Base-by-base conservation (phyloP, 2,888 invertebrate genomes). In the Ophioninae sp. region DNA sequence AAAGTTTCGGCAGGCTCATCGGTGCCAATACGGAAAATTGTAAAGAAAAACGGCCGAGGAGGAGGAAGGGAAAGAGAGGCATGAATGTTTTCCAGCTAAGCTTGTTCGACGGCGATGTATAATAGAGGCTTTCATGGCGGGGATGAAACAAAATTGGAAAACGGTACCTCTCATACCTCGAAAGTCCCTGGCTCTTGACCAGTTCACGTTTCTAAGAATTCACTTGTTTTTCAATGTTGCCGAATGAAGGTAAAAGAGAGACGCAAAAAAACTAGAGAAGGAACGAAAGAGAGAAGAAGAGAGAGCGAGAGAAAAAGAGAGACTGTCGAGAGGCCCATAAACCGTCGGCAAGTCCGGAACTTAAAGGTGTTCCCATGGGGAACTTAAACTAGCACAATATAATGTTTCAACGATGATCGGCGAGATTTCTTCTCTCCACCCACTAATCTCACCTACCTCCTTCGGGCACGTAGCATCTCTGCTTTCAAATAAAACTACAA, bases 221-320 rank as follows among this genome's bases (percentile, higher is more conserved):
- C 39, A 78, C 86, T 88, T 90, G 86, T 90, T 89, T 89, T 87
- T 82, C 83, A 86, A 81, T 82, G 80, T 86, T 81, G 86, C 73
- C 83, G 65, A 13, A 51, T 6, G 51, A 13, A 51, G 6, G 5
- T 17, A 17, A 0, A 2, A 51, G 0, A 17, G 3, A 51, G 17
- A 13, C 5, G 5, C 5, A 51, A 5, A 0, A 13, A 13, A 51
- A 51, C 51, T 13, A 51, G 51, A 13, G 51, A 51, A 5, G 10
- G 0, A 10, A 3, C 1, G 17, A 51, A 17, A 51, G 51, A 51
- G 51, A 51, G 51, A 51, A 13, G 13, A 17, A 51, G 13, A 13
- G 51, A 13, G 51, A 51, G 51, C 13, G 51, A 51, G 13, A 51
- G 51, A 51, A 17, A 0, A 6, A 17, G 44, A 44, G 9, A 41